Base-by-base conservation (phyloP, 2,888 invertebrate genomes). In the Thalpophila matura region DNA sequence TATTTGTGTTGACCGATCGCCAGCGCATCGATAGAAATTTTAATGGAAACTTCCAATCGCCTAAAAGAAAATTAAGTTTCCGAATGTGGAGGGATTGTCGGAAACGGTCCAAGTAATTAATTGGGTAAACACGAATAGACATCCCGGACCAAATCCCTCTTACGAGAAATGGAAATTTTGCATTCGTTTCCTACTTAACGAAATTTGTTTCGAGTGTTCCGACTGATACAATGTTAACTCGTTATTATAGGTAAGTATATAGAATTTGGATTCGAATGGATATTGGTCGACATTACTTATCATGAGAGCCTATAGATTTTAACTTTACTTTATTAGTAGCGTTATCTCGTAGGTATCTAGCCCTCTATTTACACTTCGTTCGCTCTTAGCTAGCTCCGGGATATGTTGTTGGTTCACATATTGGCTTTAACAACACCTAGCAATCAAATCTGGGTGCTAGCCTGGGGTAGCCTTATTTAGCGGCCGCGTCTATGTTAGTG, bases 41-140 rank as follows among this genome's bases (percentile, higher is more conserved):
- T 89, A 91, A 89, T 86, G 85, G 85, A 86, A 88, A 86, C 80
- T 87, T 86, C 72, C 83, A 76, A 84, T 84, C 77, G 75, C 69
- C 81, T 75, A 69, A 86, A 89, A 89, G 88, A 89, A 90, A 92
- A 92, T 92, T 88, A 89, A 89, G 84, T 88, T 86, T 81, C 78
- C 79, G 73, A 84, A 84, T 86, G 85, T 86, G 84, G 82, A 76
- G 82, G 75, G 83, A 82, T 87, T 82, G 78, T 75, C 72, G 79
- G 81, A 82, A 84, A 80, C 79, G 82, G 75, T 75, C 79, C 68
- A 58, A 71, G 77, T 84, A 89, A 90, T 91, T 91, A 89, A 88
- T 86, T 88, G 80, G 83, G 85, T 88, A 90, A 89, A 90, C 87
- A 86, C 77, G 77, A 79, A 70, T 78, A 74, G 72, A 66, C 72